phyloP scores from a whole-genome alignment of 2,797 vertebrate species.

The Lophotriccus pileatus region DNA sequence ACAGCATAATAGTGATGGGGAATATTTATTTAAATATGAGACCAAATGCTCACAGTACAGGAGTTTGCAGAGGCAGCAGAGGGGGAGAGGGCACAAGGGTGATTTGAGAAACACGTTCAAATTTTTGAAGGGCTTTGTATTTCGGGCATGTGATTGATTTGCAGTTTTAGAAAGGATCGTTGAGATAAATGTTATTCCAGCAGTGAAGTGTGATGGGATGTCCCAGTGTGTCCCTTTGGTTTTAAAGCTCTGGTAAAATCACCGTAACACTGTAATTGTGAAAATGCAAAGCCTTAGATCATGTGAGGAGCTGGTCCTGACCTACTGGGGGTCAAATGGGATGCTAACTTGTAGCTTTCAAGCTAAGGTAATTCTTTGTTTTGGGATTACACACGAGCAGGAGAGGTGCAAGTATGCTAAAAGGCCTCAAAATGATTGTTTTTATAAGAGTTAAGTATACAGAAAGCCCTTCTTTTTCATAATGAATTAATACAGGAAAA shows the following conservation, averaged over 20 bases:
- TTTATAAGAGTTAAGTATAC: neutral
- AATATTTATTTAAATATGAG: constrained; percentile 68
- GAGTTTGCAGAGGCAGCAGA: constrained; percentile 27
- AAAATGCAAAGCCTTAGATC: neutral
- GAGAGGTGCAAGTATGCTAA: neutral
- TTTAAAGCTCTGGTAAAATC: neutral
- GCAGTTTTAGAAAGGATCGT: constrained; percentile 30
- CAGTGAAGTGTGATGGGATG: neutral
- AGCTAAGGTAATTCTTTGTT: neutral
- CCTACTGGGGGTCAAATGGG: neutral
- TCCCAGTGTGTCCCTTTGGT: neutral
- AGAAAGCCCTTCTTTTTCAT: neutral
- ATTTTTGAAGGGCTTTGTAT: constrained; percentile 49
- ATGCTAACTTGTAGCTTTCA: neutral
- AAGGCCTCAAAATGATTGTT: neutral
- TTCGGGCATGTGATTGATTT: constrained; percentile 44
- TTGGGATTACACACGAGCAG: neutral
- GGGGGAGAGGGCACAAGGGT: constrained; percentile 19
- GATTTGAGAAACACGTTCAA: constrained; percentile 34
- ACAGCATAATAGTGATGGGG: constrained; percentile 66
- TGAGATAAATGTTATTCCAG: constrained; percentile 38
- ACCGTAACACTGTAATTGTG: neutral
- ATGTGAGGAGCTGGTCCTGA: neutral
- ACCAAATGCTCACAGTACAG: constrained; percentile 24
- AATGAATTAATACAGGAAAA: neutral